Conservation (phyloP, 1,140 invertebrate species). For the Hormaphis cornu region DNA sequence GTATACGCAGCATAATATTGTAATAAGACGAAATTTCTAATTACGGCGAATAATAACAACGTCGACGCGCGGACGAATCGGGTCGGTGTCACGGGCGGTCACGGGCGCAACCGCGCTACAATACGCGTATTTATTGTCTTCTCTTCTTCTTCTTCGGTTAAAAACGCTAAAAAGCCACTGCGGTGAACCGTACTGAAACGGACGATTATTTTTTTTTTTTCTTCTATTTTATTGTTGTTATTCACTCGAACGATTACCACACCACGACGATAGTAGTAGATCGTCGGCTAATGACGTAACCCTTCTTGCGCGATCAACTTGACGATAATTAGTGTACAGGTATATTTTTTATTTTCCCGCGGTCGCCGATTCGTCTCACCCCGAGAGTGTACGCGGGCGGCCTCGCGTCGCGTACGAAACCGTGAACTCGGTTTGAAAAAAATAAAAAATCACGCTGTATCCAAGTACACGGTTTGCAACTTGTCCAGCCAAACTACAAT, state of each 20-base stretch:
- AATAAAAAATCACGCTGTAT: too few relatives aligned
- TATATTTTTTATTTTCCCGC: not conserved
- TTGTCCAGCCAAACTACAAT: too few relatives aligned
- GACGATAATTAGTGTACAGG: conserved; percentile 7
- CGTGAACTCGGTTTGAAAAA: too few relatives aligned
- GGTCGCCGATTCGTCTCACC: not conserved
- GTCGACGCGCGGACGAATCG: not conserved
- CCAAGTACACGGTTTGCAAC: too few relatives aligned
- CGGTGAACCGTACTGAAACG: not conserved
- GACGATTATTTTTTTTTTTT: conserved; percentile 9
- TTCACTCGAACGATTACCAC: conserved; percentile 26
- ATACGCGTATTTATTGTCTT: too few relatives aligned
- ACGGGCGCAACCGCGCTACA: conserved; percentile 3
- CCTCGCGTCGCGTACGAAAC: too few relatives aligned
- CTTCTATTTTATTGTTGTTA: conserved; percentile 8
- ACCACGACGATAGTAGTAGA: too few relatives aligned
- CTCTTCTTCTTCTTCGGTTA: conserved; percentile 4
- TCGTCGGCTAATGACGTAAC: conserved; percentile 18
- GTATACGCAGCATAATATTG: too few relatives aligned
- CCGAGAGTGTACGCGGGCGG: not conserved
- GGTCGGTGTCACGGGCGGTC: conserved; percentile 26
- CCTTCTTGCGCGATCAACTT: not conserved
- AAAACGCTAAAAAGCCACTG: conserved; percentile 15
- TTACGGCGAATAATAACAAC: conserved; percentile 5
- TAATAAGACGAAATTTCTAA: conserved; percentile 25